These are phyloP conservation scores for Iguana delicatissima DNA, from an alignment of 2,797 vertebrate species.

Conservation along the genomic window DNA sequence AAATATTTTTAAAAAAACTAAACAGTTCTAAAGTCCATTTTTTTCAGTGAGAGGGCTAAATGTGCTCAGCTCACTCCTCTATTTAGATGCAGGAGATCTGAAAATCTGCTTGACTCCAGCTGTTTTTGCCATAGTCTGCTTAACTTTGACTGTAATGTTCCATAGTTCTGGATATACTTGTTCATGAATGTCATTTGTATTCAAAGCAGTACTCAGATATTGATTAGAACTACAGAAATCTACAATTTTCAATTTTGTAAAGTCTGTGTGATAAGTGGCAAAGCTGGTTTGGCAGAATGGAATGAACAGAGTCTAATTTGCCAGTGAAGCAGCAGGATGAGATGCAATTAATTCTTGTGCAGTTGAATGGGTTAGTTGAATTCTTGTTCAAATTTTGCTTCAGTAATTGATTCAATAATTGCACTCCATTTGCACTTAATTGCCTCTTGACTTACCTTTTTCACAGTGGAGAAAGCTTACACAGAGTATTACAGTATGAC, in stretches of 20 bases:
- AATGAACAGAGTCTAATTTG: neutral
- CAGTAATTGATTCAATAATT: neutral
- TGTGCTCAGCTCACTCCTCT: neutral
- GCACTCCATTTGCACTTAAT: neutral
- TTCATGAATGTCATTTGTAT: neutral
- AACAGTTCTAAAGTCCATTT: neutral
- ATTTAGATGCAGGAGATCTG: no score
- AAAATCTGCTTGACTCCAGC: neutral
- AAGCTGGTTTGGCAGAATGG: fast-evolving
- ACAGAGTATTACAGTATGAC: neutral
- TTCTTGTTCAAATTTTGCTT: neutral
- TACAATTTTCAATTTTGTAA: neutral
- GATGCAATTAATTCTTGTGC: neutral
- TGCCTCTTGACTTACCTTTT: slow-evolving; percentile 10
- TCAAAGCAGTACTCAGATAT: neutral
- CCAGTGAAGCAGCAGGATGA: neutral
- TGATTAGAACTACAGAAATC: neutral
- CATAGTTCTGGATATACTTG: neutral
- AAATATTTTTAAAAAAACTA: neutral
- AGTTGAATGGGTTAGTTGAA: neutral
- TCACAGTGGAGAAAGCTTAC: neutral
- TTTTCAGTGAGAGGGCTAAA: neutral
- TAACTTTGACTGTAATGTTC: neutral
- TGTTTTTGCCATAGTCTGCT: neutral
- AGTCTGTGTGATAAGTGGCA: slow-evolving; percentile 1